Percentiles rank a stretch among this genome's conserved stretches.
phyloP scores from a whole-genome alignment of 2,113 vertebrate species.

The Ursus arctos region DNA sequence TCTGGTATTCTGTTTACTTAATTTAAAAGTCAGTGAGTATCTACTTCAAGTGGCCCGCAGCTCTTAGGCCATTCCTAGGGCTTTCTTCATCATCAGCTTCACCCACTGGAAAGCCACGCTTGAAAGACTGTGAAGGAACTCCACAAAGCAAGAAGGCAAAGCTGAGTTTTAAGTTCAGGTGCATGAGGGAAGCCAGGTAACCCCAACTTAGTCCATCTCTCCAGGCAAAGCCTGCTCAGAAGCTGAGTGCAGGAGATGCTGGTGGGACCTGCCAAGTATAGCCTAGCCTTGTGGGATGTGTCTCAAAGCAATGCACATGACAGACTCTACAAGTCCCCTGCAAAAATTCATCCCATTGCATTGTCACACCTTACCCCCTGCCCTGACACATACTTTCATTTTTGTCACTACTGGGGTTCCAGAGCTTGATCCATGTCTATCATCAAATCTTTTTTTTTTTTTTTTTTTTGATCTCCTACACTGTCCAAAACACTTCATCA shows the following conservation, averaged over 20 bases:
- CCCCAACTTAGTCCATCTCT: not conserved
- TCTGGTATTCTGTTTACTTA: not conserved
- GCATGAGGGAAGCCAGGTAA: not conserved
- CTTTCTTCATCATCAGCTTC: not conserved
- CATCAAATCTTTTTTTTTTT: not conserved
- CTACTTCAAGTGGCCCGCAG: not conserved
- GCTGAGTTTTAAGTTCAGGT: constrained; percentile 19
- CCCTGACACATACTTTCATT: not conserved
- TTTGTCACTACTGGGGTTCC: not conserved
- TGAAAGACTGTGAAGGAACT: not conserved
- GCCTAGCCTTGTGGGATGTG: not conserved
- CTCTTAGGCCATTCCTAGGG: not conserved
- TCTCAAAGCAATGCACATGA: not conserved
- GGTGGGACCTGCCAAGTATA: not conserved
- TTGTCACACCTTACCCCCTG: not conserved
- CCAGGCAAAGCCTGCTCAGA: not conserved
- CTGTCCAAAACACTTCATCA: not conserved
- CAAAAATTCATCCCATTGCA: not conserved
- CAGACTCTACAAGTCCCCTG: not conserved
- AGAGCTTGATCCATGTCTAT: not conserved
- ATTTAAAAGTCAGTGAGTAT: not conserved
- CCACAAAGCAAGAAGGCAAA: not conserved
- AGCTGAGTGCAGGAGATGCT: not conserved
- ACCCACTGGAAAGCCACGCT: not conserved
- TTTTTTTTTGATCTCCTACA: not conserved